Evolutionary conservation across 2,797 vertebrate genomes (phyloP), one percentile per base, ranked within the genome.

Genomic region (Melanotaenia maccullochi): DNA sequence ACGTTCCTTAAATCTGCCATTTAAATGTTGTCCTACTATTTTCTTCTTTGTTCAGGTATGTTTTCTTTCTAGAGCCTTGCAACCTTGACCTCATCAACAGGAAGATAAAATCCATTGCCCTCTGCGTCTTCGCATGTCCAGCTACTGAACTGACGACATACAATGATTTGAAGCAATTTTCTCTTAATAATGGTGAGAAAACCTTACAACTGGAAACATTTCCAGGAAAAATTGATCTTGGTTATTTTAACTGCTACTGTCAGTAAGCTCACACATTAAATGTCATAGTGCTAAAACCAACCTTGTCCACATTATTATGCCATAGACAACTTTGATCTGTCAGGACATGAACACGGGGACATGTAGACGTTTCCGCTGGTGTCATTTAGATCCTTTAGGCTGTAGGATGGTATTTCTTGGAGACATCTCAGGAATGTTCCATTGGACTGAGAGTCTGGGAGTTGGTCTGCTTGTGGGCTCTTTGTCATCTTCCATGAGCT

Each of bases 61-160:
- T 99, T 13, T 99, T 99, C 92, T 98, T 99, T 88, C 90, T 99
- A 84, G 97, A 99, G 61, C 97, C 98, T 32, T 99, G 98, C 92
- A 98, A 97, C 73, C 91, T 99, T 67, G 97, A 99, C 88, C 8
- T 97, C 44, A 85, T 96, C 65, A 93, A 95, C 64, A 93, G 95
- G 90, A 98, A 91, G 90, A 95, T 99, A 81, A 96, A 94, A 68
- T 99, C 98, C 35, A 72, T 97, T 47, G 96, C 97, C 12, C 89
- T 99, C 73, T 99, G 98, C 67, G 98, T 99, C 51, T 94, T 95
- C 56, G 93, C 94, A 75, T 99, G 98, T 71, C 98, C 98, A 4
- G 61, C 83, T 3, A 82, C 89, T 60, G 93, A 97, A 58, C 83
- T 99, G 38, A 93, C 92, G 82, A 93, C 94, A 5, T 76, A 96